Evolutionary conservation across 2,797 vertebrate species (phyloP).

Genomic region (Notamacropus eugenii): DNA sequence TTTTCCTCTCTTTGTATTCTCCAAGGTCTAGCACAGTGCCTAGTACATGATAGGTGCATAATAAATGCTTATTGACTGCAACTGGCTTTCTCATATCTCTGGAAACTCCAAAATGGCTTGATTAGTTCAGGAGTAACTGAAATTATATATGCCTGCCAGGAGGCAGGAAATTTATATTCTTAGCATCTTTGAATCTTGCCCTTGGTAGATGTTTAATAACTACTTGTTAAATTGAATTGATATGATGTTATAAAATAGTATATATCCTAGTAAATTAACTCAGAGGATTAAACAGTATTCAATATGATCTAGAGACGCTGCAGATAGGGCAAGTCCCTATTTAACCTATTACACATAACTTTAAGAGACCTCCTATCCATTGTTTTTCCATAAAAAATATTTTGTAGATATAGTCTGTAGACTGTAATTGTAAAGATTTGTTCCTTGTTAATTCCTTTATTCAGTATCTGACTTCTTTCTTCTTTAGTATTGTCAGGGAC

Average conservation of each 20-base stretch:
- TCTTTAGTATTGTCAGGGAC: not conserved
- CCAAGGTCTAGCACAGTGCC: not conserved
- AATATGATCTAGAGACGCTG: not conserved
- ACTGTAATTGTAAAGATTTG: not conserved
- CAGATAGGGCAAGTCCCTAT: not conserved
- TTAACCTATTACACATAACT: not conserved
- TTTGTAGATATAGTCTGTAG: not conserved
- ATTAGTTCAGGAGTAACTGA: not conserved
- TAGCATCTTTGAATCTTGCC: not conserved
- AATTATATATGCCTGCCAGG: not conserved
- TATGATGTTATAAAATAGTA: not conserved
- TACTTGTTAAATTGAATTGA: conserved; percentile 25
- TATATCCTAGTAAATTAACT: not conserved
- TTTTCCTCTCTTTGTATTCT: not conserved
- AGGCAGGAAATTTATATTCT: not conserved
- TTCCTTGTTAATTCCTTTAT: not conserved
- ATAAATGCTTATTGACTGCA: conserved; percentile 32
- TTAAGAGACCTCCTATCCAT: not conserved
- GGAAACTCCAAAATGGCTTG: conserved; percentile 42
- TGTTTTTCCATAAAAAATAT: not conserved
- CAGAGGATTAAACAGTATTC: not conserved
- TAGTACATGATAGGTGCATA: not conserved
- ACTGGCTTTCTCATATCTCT: conserved; percentile 38
- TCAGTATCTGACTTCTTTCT: not conserved
- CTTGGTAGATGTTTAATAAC: not conserved